Conservation (phyloP, 2,113 vertebrate species). For the Lanius collurio region DNA sequence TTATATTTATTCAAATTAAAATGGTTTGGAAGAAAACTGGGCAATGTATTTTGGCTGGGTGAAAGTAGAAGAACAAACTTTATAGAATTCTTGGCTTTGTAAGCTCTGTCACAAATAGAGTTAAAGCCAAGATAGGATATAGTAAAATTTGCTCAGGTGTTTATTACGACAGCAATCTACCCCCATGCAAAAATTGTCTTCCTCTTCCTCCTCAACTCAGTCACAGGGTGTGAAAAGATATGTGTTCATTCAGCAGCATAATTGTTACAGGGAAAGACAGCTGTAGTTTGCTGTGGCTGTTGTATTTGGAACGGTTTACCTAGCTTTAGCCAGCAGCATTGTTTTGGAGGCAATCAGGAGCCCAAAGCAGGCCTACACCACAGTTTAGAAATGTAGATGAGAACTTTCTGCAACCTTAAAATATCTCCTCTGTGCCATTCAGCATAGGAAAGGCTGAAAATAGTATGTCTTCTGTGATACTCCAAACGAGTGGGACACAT, state of each 20-base stretch:
- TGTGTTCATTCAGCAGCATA: neutral
- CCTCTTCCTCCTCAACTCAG: neutral
- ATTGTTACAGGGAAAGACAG: neutral
- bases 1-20: conserved; percentile 1
- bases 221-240: neutral
- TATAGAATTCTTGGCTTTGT: neutral
- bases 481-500: neutral
- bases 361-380: neutral
- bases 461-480: neutral
- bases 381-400: neutral
- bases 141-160: conserved; percentile 23
- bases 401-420: neutral
- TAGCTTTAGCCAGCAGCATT: neutral
- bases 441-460: neutral
- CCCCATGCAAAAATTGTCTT: neutral
- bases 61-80: neutral
- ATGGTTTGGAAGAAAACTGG: neutral
- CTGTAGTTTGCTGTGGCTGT: neutral
- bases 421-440: neutral
- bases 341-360: neutral
- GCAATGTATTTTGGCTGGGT: neutral
- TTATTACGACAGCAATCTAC: neutral
- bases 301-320: neutral
- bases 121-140: neutral
- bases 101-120: neutral